Base-by-base conservation (phyloP, 2,113 vertebrate genomes). In the Cyprinus carpio region DNA sequence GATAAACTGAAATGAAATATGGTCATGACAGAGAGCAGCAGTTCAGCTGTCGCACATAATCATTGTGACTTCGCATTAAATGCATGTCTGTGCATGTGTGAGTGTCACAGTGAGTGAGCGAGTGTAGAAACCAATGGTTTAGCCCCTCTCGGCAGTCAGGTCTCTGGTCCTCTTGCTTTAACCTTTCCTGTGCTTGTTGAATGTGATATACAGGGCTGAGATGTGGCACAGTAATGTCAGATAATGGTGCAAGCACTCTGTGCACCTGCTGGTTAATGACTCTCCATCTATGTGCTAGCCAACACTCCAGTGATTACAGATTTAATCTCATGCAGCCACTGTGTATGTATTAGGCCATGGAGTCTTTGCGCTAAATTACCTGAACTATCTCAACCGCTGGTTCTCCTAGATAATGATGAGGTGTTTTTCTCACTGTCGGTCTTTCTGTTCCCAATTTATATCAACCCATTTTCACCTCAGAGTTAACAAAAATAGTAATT, bases 331-430 rank as follows among this genome's bases (percentile, higher is more conserved):
- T 86, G 85, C 82, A 60, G 87, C 86, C 27, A 85, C 80, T 78
- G 87, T 43, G 83, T 49, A 87, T 89, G 85, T 89, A 89, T 77
- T 84, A 86, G 90, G 88, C 88, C 86, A 91, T 91, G 85, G 87
- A 81, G 88, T 81, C 87, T 90, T 83, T 83, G 58, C 65, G 86
- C 82, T 81, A 83, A 78, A 90, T 93, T 91, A 93, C 91, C 92
- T 92, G 86, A 89, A 88, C 92, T 82, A 89, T 92, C 89, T 89
- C 88, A 91, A 89, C 90, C 76, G 90, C 76, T 90, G 90, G 87
- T 87, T 90, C 90, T 91, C 90, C 86, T 84, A 91, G 91, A 92
- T 94, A 94, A 94, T 93, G 92, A 92, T 91, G 89, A 90, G 88
- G 89, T 90, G 88, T 46, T 34, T 58, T 56, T 75, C 56, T 64